Conservation (phyloP, 2,113 vertebrate species). For the Oreochromis tanganicae region DNA sequence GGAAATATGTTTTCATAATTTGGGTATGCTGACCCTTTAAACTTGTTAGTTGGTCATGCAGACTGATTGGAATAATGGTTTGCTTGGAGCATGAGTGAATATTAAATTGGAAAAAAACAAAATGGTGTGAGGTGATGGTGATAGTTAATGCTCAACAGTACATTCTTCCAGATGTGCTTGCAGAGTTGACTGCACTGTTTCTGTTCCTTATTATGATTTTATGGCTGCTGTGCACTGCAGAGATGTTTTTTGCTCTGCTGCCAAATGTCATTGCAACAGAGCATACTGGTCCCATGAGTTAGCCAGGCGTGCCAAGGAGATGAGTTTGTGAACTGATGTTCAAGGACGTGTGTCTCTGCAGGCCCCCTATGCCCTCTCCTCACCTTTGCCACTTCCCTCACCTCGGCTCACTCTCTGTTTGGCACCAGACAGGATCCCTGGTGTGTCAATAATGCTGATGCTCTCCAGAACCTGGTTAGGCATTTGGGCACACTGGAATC, state of each 20-base stretch:
- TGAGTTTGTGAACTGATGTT: constrained; percentile 42
- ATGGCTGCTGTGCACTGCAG: constrained; percentile 4
- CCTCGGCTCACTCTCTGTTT: constrained; percentile 88
- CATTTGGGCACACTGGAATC: constrained; percentile 88
- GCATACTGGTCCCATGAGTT: constrained; percentile 38
- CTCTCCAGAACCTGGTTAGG: constrained; percentile 89
- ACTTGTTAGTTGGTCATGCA: constrained; percentile 42
- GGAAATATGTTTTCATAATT: neutral
- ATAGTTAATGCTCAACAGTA: constrained; percentile 1
- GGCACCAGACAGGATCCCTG: constrained; percentile 84
- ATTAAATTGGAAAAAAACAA: neutral
- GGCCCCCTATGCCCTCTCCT: constrained; percentile 40
- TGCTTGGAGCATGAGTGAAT: constrained; percentile 11
- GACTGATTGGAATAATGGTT: neutral
- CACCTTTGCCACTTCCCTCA: constrained; percentile 68
- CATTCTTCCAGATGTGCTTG: constrained; percentile 26
- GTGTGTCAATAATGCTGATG: constrained; percentile 88
- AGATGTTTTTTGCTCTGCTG: neutral
- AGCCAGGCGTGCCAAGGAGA: constrained; percentile 50
- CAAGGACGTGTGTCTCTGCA: constrained; percentile 27
- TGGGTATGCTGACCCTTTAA: neutral
- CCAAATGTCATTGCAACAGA: constrained; percentile 46
- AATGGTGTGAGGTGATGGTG: constrained; percentile 6
- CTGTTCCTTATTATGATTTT: constrained; percentile 23
- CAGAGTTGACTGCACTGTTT: neutral